Evolutionary conservation across 2,888 invertebrate genomes (phyloP).

Genomic region (Leptarthrus brevirostris): DNA sequence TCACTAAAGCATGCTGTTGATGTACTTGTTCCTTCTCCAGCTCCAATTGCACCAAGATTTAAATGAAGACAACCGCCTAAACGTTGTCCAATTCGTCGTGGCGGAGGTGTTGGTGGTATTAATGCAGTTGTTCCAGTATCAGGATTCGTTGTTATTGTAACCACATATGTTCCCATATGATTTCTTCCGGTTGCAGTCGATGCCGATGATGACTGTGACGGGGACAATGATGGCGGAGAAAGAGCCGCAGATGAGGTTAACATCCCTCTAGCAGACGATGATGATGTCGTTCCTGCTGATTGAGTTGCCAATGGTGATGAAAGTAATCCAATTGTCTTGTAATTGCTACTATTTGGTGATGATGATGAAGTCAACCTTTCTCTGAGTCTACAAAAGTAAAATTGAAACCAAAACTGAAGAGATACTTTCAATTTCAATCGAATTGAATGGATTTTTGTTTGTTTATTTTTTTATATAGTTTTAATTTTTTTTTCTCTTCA

Average conservation of each 20-base stretch:
- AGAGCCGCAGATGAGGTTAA: conserved; percentile 2
- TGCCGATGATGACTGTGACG: conserved; percentile 50
- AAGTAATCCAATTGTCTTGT: conserved; percentile 13
- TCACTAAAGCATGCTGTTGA: not conserved
- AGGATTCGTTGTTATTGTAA: conserved; percentile 18
- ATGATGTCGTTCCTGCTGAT: conserved; percentile 18
- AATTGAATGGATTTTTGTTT: not conserved
- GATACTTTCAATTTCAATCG: not conserved
- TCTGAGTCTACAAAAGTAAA: conserved; percentile 55
- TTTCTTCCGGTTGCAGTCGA: conserved; percentile 23
- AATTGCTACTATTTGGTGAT: conserved; percentile 48
- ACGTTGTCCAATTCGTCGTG: conserved; percentile 58
- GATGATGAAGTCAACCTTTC: conserved; percentile 55
- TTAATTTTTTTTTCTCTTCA: not conserved
- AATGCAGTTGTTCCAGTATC: conserved; percentile 24
- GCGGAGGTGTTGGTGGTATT: conserved; percentile 44
- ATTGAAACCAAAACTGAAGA: not conserved
- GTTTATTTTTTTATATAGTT: not conserved
- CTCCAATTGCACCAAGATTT: conserved; percentile 4
- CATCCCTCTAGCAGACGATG: conserved; percentile 12
- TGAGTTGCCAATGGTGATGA: conserved; percentile 17
- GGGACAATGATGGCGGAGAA: conserved; percentile 38
- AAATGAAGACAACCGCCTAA: conserved; percentile 45
- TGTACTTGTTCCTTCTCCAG: not conserved
- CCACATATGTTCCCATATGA: conserved; percentile 10